Evolutionary conservation across 2,888 invertebrate genomes (phyloP).

Genomic region (Rosalia funebris): DNA sequence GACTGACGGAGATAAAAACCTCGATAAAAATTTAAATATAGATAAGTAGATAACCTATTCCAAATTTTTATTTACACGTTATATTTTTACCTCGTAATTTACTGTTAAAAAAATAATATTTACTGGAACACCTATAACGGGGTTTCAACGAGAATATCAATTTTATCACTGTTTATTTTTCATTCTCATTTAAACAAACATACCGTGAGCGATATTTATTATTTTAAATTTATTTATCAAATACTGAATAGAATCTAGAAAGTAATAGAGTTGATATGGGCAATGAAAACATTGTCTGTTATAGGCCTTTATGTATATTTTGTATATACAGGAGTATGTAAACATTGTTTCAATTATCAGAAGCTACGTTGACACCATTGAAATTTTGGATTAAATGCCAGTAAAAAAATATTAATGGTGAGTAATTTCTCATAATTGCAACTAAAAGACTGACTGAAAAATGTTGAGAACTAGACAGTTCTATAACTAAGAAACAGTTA

Average conservation of each 20-base stretch:
- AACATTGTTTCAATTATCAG: too few species aligned
- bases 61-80: background rate
- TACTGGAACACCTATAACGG: background rate
- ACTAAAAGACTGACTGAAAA: too few species aligned
- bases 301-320: too few species aligned
- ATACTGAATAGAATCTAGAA: background rate
- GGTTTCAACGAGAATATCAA: background rate
- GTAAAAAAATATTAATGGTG: too few species aligned
- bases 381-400: too few species aligned
- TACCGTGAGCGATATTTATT: background rate
- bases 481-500: too few species aligned
- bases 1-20: background rate
- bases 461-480: too few species aligned
- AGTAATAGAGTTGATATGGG: too few species aligned
- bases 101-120: background rate
- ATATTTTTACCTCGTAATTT: background rate
- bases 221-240: constrained; percentile 1
- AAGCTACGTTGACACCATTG: too few species aligned
- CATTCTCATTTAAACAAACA: background rate
- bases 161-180: background rate
- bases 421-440: too few species aligned
- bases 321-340: too few species aligned
- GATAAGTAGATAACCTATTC: constrained; percentile 1
- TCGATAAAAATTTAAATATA: background rate
- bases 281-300: too few species aligned